phyloP scores from a whole-genome alignment of 2,113 vertebrate genomes.

The Oreochromis spilurus region DNA sequence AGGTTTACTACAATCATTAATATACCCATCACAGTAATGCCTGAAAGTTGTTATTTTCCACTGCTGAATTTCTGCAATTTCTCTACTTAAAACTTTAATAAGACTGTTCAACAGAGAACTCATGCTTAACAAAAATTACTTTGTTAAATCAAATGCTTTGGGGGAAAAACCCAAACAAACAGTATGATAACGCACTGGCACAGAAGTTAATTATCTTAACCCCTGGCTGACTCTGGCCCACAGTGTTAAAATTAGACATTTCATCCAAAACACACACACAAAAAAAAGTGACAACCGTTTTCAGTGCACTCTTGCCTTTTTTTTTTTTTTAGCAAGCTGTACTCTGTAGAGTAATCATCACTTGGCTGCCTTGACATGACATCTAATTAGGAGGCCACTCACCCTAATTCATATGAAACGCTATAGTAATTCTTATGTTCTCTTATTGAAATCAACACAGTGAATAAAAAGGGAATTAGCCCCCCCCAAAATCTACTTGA shows the following conservation, averaged over 20 bases:
- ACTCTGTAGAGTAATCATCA: conserved; percentile 3
- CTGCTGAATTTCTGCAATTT: background rate
- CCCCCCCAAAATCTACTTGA: background rate
- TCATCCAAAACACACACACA: background rate
- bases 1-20: conserved; percentile 19
- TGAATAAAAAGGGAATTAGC: background rate
- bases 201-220: conserved; percentile 34
- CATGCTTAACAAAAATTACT: conserved; percentile 6
- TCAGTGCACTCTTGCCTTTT: background rate
- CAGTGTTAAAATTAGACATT: background rate
- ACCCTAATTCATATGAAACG: conserved; percentile 42
- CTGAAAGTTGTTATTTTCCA: background rate
- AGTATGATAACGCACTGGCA: background rate
- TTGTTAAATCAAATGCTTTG: background rate
- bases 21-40: conserved; percentile 6
- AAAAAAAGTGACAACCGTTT: background rate
- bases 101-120: conserved; percentile 12
- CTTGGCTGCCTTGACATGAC: conserved; percentile 5
- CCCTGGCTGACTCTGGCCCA: conserved; percentile 15
- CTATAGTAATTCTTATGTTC: conserved; percentile 20
- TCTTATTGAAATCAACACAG: conserved; percentile 35
- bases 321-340: background rate
- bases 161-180: background rate
- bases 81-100: background rate
- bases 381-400: conserved; percentile 34